A percentile compares a stretch with the other conserved stretches of the same genome.
Evolutionary conservation across 2,888 invertebrate genomes (phyloP).

Genomic region (Eurytoma adleriae): DNA sequence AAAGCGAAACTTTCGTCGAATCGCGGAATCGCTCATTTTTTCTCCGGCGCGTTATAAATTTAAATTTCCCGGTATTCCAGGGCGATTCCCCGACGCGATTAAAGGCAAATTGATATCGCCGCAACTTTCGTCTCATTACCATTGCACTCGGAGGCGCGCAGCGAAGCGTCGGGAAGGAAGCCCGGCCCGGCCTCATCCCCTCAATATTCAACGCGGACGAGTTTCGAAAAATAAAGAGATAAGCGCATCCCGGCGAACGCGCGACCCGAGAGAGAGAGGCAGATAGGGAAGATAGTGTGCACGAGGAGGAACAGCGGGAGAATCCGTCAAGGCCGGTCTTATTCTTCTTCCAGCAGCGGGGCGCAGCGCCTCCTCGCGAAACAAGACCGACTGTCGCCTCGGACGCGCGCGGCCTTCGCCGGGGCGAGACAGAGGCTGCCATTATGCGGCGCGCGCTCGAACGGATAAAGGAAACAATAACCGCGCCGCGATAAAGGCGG

Average conservation of each 20-base stretch:
- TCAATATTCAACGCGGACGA: slow-evolving; percentile 2
- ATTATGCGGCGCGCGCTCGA: neutral
- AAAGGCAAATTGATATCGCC: slow-evolving; percentile 8
- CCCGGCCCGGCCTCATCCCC: slow-evolving; percentile 1
- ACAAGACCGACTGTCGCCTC: slow-evolving; percentile 24
- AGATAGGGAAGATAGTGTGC: slow-evolving; percentile 5
- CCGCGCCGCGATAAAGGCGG: neutral
- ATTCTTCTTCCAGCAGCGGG: slow-evolving; percentile 14
- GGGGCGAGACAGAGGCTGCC: too few species aligned
- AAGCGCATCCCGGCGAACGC: neutral
- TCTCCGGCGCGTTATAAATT: too few species aligned
- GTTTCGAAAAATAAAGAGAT: slow-evolving; percentile 3
- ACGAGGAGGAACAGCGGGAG: neutral
- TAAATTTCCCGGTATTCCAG: too few species aligned
- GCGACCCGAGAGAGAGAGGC: neutral
- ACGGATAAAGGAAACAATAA: neutral
- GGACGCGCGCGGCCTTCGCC: neutral
- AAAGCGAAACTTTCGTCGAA: too few species aligned
- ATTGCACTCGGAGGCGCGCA: neutral
- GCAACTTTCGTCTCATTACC: slow-evolving; percentile 11
- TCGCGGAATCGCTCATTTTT: too few species aligned
- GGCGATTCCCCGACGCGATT: neutral
- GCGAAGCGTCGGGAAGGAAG: neutral
- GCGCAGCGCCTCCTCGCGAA: slow-evolving; percentile 5
- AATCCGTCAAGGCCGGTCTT: slow-evolving; percentile 37